A percentile compares a stretch with the other conserved stretches of the same genome.
phyloP scores from a whole-genome alignment of 2,888 invertebrate genomes.

The Cryptophagus acutangulus region DNA sequence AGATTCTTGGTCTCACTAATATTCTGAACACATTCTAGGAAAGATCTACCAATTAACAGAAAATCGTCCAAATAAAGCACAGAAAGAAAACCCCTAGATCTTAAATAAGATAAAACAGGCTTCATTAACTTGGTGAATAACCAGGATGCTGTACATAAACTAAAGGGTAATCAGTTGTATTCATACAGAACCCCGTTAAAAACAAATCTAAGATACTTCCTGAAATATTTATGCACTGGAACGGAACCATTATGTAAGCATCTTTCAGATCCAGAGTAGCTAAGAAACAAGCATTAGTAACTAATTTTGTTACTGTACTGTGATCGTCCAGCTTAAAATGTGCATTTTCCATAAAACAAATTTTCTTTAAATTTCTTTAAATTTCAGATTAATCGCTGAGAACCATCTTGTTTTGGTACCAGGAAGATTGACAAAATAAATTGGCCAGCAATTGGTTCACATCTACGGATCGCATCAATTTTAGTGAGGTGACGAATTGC shows the following conservation, averaged over 20 bases:
- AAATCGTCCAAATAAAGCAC: constrained; percentile 10
- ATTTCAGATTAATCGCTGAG: background rate
- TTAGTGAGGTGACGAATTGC: too few relatives aligned
- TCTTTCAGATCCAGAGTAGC: background rate
- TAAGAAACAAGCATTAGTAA: background rate
- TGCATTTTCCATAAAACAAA: background rate
- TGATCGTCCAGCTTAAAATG: background rate
- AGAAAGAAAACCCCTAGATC: constrained; percentile 3
- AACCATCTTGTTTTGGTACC: background rate
- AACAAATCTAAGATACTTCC: constrained; percentile 12
- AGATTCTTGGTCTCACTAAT: background rate
- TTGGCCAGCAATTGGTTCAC: background rate
- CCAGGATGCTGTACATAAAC: constrained; percentile 8
- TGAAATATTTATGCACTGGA: constrained; percentile 6
- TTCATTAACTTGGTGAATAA: constrained; percentile 12
- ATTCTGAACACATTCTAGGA: background rate
- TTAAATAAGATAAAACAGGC: constrained; percentile 8
- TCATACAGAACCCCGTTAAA: constrained; percentile 9
- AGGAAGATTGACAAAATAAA: background rate
- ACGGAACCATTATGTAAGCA: too few relatives aligned
- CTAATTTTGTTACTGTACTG: background rate
- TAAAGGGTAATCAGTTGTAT: constrained; percentile 9
- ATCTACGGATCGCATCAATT: background rate
- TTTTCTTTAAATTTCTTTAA: constrained; percentile 1
- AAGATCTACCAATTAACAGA: background rate